A percentile compares a stretch with the other conserved stretches of the same genome.
Evolutionary conservation across 2,113 vertebrate species (phyloP).

Genomic region (Nibea coibor): DNA sequence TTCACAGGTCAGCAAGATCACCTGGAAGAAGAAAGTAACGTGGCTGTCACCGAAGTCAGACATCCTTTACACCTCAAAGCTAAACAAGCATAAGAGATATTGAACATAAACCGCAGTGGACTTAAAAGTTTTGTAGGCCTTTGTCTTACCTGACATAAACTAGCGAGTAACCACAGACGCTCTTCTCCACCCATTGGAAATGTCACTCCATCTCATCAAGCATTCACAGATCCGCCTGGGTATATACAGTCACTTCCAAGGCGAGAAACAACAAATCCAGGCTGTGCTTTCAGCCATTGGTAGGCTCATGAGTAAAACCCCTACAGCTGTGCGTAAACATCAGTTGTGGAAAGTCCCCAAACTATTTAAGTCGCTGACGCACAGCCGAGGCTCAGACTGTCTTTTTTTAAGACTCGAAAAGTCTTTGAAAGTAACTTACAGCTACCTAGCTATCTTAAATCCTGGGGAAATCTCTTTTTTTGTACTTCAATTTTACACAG

Average conservation of each 20-base stretch:
- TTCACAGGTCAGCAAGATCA: conserved; percentile 73
- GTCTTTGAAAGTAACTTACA: background rate
- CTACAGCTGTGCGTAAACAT: conserved; percentile 54
- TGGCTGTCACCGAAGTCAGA: background rate
- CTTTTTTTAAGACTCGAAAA: background rate
- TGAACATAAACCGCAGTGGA: background rate
- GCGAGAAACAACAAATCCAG: background rate
- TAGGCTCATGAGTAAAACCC: conserved; percentile 6
- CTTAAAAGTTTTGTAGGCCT: background rate
- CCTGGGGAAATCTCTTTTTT: background rate
- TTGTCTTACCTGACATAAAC: conserved; percentile 72
- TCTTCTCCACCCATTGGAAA: conserved; percentile 62
- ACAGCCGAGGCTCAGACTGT: background rate
- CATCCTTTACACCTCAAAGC: background rate
- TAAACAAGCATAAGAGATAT: background rate
- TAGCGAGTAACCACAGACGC: conserved; percentile 65
- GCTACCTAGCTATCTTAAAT: background rate
- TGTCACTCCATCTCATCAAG: conserved; percentile 38
- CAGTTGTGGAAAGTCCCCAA: conserved; percentile 69
- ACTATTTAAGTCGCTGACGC: conserved; percentile 56
- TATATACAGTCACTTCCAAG: conserved; percentile 9
- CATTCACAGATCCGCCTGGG: conserved; percentile 25
- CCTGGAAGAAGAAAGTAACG: conserved; percentile 59
- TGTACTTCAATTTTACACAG: background rate
- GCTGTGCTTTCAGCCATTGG: background rate